Evolutionary conservation across 2,888 invertebrate species (phyloP).

Genomic region (Tetanocera ferruginea): DNA sequence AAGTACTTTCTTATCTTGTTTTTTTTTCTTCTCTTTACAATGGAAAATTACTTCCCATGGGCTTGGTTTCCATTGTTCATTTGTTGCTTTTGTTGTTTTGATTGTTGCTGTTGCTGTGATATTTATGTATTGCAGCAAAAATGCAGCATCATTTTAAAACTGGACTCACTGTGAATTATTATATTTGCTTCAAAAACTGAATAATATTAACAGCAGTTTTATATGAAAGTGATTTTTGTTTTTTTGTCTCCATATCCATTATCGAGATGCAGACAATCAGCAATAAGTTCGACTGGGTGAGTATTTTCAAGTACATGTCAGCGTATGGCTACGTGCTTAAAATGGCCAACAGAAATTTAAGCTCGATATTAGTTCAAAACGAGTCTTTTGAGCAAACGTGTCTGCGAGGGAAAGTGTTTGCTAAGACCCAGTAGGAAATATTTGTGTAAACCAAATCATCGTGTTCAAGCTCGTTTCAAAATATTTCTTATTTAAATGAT

Average conservation of each 20-base stretch:
- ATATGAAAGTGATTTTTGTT: background rate
- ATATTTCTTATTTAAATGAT: too few species aligned
- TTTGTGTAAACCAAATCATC: background rate
- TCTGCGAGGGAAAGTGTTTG: slow-evolving; percentile 24
- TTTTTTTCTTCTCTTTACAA: background rate
- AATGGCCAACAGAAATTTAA: background rate
- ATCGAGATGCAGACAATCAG: too few species aligned
- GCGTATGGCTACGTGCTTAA: background rate
- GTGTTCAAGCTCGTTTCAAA: too few species aligned
- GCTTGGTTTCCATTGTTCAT: background rate
- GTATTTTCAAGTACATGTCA: background rate
- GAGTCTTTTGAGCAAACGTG: slow-evolving; percentile 3
- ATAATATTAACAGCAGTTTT: background rate
- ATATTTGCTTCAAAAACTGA: background rate
- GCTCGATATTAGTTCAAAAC: slow-evolving; percentile 5
- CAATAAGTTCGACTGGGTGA: background rate
- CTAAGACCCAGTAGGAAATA: slow-evolving; percentile 8
- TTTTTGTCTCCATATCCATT: too few species aligned
- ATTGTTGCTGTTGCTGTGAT: background rate
- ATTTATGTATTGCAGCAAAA: slow-evolving; percentile 39
- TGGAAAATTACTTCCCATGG: slow-evolving; percentile 9
- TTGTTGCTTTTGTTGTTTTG: background rate
- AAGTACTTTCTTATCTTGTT: slow-evolving; percentile 1
- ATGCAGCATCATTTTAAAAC: slow-evolving; percentile 33
- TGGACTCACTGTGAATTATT: slow-evolving; percentile 18